Conservation (phyloP, 2,113 vertebrate species). For the human (Homo sapiens) region DNA sequence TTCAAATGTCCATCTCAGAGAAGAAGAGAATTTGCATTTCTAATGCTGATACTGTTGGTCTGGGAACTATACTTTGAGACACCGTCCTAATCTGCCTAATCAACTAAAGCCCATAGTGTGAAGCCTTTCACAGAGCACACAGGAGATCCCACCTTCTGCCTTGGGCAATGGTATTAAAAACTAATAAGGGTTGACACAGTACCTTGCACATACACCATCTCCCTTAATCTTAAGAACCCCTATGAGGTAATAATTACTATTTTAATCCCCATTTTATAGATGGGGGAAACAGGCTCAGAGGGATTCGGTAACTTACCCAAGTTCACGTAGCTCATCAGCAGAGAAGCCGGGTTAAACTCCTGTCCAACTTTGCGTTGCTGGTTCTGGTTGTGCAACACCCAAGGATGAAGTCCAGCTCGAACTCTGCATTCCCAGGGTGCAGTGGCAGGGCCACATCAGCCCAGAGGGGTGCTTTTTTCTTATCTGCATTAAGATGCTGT, state of each 20-base stretch:
- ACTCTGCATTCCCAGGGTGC: background rate
- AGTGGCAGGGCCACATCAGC: background rate
- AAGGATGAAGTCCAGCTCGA: background rate
- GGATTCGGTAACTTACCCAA: background rate
- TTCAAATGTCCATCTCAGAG: no score
- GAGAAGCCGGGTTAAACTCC: background rate
- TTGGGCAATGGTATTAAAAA: background rate
- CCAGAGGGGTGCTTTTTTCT: background rate
- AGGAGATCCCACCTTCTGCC: background rate
- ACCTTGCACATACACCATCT: background rate
- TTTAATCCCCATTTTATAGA: background rate
- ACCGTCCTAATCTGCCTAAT: background rate
- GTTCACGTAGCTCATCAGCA: background rate
- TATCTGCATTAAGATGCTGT: background rate
- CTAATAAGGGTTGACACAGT: background rate
- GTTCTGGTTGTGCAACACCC: background rate
- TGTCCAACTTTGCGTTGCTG: fast-evolving
- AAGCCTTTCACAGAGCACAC: background rate
- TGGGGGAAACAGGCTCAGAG: background rate
- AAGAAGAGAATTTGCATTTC: background rate
- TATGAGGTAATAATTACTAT: background rate
- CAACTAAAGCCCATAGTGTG: background rate
- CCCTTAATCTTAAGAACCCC: background rate
- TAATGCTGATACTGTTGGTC: no score
- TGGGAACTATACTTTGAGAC: background rate